Evolutionary conservation across 2,113 vertebrate genomes (phyloP).

Genomic region (Centropristis striata): DNA sequence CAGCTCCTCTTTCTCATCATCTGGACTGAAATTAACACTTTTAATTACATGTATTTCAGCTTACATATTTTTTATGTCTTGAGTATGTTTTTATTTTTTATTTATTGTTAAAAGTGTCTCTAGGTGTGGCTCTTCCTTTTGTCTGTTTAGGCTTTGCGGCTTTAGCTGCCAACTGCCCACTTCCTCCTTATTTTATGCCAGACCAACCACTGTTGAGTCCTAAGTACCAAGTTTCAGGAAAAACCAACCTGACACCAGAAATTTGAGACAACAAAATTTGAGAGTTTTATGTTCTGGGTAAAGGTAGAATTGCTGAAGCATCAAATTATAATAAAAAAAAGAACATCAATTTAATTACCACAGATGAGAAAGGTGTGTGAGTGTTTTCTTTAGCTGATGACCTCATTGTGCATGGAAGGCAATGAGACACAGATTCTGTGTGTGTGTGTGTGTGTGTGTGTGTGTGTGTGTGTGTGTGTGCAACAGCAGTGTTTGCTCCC

Average conservation of each 20-base stretch:
- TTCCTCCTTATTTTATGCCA: slow-evolving; percentile 19
- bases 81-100: not conserved
- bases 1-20: not conserved
- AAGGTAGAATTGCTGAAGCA: not conserved
- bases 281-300: not conserved
- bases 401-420: too few relatives aligned
- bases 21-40: not conserved
- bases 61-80: too few relatives aligned
- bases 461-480: slow-evolving; percentile 16
- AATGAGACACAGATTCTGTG: too few relatives aligned
- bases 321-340: not conserved
- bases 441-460: not conserved
- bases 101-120: not conserved
- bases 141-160: slow-evolving; percentile 18
- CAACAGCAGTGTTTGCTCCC: slow-evolving; percentile 57
- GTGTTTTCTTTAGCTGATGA: slow-evolving; percentile 48
- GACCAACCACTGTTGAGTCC: not conserved
- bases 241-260: not conserved
- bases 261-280: not conserved
- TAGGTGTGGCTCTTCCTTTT: slow-evolving; percentile 24
- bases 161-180: slow-evolving; percentile 16
- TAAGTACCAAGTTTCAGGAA: not conserved
- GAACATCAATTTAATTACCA: not conserved
- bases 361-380: not conserved
- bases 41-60: not conserved